Evolutionary conservation across 2,113 vertebrate species (phyloP), one percentile per base, ranked within the genome.

Genomic region (Neotragus moschatus): DNA sequence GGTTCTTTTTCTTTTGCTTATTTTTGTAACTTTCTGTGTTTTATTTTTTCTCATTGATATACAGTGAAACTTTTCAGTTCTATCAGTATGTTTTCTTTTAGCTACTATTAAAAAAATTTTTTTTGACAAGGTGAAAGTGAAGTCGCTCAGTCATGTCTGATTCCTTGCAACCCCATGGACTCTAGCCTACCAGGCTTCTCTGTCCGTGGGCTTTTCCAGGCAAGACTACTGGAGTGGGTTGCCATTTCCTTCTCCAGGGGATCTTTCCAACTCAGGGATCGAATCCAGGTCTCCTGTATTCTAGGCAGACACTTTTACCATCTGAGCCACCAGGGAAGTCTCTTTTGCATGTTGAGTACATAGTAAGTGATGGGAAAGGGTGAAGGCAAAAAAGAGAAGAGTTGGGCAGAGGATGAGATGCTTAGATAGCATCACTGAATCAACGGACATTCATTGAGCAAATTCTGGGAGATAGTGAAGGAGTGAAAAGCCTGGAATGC

Each of bases 61-160:
- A 36, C 28, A 55, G 8, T 61, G 10, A 19, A 33, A 79, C 3
- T 90, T 87, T 91, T 84, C 13, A 28, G 14, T 60, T 61, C 19
- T 90, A 2, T 77, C 39, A 84, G 2, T 47, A 56, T 89, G 6
- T 49, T 96, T 5, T 85, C n/a, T 58, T 86, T 49, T 47, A 63
- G 43, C 43, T 92, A 43, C 6, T 79, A 33, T 47, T 70, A 70
- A 70, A 66, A 17, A 66, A 19, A 2, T 1, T 21, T 36, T 66
- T 63, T 75, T 95, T 75, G 33, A 6, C 6, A 19, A 26, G 53
- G 39, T 2, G 43, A 70, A 66, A 66, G 33, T 66, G 33, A 66
- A n/a, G 17, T n/a, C 4, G 0, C 16, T 19, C 63, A n/a, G 33
- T 21, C 17, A 11, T 21, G 63, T 36, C n/a, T 0, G 17, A 36